Percentiles rank a stretch among this genome's conserved stretches.
These are phyloP conservation scores for Bothrops jararaca DNA, from an alignment of 2,113 vertebrate species.

Conservation along the genomic window DNA sequence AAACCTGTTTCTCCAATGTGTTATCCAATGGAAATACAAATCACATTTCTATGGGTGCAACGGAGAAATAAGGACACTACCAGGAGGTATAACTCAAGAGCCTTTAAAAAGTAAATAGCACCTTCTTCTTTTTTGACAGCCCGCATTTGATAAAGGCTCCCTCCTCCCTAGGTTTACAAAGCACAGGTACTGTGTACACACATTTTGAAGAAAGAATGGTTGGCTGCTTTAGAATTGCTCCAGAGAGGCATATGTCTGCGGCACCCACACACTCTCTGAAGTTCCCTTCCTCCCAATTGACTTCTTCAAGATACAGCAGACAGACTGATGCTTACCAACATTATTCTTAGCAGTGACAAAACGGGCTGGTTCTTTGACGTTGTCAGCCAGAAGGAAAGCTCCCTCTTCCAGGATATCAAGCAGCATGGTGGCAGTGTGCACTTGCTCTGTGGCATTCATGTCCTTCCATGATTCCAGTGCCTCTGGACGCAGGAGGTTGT, in stretches of 20 bases:
- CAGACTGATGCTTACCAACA: constrained; percentile 74
- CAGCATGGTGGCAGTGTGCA: constrained; percentile 91
- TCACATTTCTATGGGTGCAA: background rate
- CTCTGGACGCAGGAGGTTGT: constrained; percentile 85
- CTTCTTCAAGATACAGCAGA: background rate
- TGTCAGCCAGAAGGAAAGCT: constrained; percentile 89
- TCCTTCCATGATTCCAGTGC: constrained; percentile 89
- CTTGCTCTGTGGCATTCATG: constrained; percentile 90
- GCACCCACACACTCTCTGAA: background rate
- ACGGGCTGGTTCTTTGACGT: constrained; percentile 84
- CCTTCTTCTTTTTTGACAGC: background rate
- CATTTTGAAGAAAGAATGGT: background rate
- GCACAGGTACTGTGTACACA: background rate
- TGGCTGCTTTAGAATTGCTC: background rate
- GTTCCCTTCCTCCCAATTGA: background rate
- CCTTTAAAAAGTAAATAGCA: background rate
- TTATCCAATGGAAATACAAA: background rate
- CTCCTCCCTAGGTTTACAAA: background rate
- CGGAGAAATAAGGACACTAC: background rate
- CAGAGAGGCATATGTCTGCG: background rate
- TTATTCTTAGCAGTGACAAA: constrained; percentile 83
- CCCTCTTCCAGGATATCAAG: constrained; percentile 90
- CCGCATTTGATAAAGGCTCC: background rate
- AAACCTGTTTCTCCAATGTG: background rate
- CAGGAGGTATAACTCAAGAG: background rate